A percentile compares a stretch with the other conserved stretches of the same genome.
Evolutionary conservation across 2,113 vertebrate genomes (phyloP).

Genomic region (Notechis scutatus): DNA sequence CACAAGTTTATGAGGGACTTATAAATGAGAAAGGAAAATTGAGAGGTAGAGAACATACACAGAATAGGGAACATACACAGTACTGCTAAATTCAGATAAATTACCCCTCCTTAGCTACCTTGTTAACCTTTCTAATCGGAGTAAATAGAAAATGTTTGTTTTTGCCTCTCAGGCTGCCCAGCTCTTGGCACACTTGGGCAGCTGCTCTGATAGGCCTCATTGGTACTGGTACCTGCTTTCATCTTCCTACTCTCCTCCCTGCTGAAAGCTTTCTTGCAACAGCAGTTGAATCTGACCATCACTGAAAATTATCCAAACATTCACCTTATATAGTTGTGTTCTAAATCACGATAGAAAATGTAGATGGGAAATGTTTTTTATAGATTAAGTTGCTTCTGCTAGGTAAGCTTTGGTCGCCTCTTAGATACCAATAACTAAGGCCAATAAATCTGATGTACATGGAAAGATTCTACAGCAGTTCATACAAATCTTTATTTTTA

Average conservation of each 20-base stretch:
- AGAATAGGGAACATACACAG: background rate
- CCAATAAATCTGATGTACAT: background rate
- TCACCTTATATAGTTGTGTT: background rate
- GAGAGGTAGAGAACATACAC: background rate
- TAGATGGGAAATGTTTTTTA: background rate
- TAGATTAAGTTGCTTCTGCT: background rate
- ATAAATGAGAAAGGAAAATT: background rate
- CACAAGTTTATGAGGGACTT: background rate
- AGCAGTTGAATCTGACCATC: background rate
- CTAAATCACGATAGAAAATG: background rate
- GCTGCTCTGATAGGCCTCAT: background rate
- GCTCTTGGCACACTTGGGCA: background rate
- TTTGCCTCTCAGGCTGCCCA: background rate
- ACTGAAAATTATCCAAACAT: background rate
- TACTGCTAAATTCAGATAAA: background rate
- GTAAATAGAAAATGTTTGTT: background rate
- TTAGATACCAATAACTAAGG: background rate
- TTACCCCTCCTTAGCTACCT: background rate
- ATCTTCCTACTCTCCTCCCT: background rate
- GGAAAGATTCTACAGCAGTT: background rate
- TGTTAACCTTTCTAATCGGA: background rate
- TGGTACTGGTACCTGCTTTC: background rate
- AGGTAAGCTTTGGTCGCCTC: background rate
- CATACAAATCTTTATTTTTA: background rate
- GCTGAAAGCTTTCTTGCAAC: background rate